phyloP scores from a whole-genome alignment of 2,113 vertebrate species.

The Girardinichthys multiradiatus region DNA sequence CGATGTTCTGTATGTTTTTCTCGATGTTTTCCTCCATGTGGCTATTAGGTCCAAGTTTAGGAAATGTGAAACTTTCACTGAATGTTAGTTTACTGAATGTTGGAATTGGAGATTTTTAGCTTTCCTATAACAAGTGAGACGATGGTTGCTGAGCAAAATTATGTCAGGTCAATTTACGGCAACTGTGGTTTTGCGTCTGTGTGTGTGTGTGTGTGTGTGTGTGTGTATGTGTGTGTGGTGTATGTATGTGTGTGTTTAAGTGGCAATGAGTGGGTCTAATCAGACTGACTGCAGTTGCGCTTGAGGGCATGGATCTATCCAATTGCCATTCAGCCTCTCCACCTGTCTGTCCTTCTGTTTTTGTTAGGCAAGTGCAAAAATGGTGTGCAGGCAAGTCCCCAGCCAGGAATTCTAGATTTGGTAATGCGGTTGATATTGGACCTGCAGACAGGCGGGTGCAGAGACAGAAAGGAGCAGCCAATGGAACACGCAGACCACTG shows the following conservation, averaged over 20 bases:
- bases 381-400: slow-evolving; percentile 21
- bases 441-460: slow-evolving; percentile 48
- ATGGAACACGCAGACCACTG: slow-evolving; percentile 50
- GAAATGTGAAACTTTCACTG: slow-evolving; percentile 17
- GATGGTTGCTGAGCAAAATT: slow-evolving; percentile 37
- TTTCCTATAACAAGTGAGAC: slow-evolving; percentile 21
- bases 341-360: slow-evolving; percentile 29
- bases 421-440: slow-evolving; percentile 40
- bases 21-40: slow-evolving; percentile 6
- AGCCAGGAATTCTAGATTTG: slow-evolving; percentile 33
- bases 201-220: slow-evolving; percentile 33
- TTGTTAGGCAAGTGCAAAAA: slow-evolving; percentile 34
- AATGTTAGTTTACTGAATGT: slow-evolving; percentile 22
- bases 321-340: slow-evolving; percentile 61
- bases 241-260: slow-evolving; percentile 28
- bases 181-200: slow-evolving; percentile 26
- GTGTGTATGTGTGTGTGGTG: too few species aligned
- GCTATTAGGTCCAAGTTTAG: slow-evolving; percentile 4
- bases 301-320: slow-evolving; percentile 52
- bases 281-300: slow-evolving; percentile 57
- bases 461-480: slow-evolving; percentile 46
- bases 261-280: slow-evolving; percentile 62
- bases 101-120: slow-evolving; percentile 4
- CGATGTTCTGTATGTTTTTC: background rate
- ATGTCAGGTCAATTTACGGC: slow-evolving; percentile 47